These are phyloP conservation scores for Ahaetulla prasina DNA, from an alignment of 2,113 vertebrate species.

Conservation along the genomic window DNA sequence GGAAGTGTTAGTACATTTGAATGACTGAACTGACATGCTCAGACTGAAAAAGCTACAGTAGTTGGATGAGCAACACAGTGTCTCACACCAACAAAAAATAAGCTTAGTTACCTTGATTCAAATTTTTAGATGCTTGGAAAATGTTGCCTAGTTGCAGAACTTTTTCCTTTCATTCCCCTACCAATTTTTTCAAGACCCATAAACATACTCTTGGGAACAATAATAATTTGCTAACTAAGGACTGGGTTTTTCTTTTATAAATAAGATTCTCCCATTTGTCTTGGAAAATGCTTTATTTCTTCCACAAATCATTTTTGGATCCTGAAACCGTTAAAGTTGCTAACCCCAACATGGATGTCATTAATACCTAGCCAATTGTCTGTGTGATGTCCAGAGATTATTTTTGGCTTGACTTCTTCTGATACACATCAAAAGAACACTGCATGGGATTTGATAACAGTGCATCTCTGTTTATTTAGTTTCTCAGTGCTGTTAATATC, in stretches of 20 bases:
- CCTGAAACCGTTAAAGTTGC: not conserved
- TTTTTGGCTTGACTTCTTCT: not conserved
- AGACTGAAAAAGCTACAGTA: not conserved
- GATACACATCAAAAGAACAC: not conserved
- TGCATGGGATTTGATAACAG: not conserved
- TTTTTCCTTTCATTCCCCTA: not conserved
- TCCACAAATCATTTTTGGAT: not conserved
- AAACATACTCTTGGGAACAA: not conserved
- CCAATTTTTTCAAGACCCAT: not conserved
- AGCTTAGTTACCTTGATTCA: not conserved
- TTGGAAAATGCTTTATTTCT: not conserved
- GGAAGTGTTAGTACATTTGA: not conserved
- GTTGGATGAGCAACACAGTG: not conserved
- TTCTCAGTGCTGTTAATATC: not conserved
- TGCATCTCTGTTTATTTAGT: not conserved
- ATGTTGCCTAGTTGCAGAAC: not conserved
- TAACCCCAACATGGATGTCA: not conserved
- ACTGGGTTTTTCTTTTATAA: not conserved
- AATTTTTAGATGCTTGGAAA: not conserved
- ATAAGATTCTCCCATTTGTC: not conserved
- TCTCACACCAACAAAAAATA: not conserved
- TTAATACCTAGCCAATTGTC: not conserved
- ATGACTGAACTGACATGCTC: not conserved
- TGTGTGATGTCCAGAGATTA: not conserved
- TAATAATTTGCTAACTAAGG: not conserved